Percentiles rank a stretch among this genome's conserved stretches.
Conservation (phyloP, 2,888 invertebrate genomes). For the Crocallis elinguaria region DNA sequence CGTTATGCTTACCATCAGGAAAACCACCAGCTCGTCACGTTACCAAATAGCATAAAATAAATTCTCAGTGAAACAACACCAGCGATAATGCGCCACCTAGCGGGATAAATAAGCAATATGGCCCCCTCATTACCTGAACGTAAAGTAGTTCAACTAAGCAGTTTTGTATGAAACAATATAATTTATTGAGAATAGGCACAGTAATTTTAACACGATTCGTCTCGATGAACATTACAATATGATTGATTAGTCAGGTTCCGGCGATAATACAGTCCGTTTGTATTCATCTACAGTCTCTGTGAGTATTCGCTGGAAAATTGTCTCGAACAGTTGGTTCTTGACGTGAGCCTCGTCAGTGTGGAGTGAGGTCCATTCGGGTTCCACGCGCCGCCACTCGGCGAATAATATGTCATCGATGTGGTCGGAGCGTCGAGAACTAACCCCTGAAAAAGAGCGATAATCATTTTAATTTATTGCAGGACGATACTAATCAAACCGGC, state of each 20-base stretch:
- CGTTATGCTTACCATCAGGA: too few relatives aligned
- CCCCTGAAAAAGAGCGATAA: too few relatives aligned
- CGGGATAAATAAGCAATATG: too few relatives aligned
- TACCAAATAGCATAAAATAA: too few relatives aligned
- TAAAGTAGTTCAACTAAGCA: too few relatives aligned
- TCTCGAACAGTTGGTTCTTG: constrained; percentile 75
- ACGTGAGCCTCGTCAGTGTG: constrained; percentile 70
- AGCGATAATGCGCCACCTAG: too few relatives aligned
- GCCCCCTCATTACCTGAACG: too few relatives aligned
- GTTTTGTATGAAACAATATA: constrained; percentile 9
- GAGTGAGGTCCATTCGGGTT: constrained; percentile 74
- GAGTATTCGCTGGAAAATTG: constrained; percentile 73
- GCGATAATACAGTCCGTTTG: constrained; percentile 55
- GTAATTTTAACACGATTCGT: constrained; percentile 3
- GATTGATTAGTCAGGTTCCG: constrained; percentile 5
- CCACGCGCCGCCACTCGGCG: constrained; percentile 76
- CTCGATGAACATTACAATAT: background rate
- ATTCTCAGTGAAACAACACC: too few relatives aligned
- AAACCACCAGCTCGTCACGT: too few relatives aligned
- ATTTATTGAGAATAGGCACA: constrained; percentile 7
- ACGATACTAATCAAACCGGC: too few relatives aligned
- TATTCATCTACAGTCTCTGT: constrained; percentile 74
- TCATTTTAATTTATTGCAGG: too few relatives aligned
- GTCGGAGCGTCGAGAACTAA: constrained; percentile 68
- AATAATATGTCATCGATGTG: constrained; percentile 78